Percentiles rank a stretch among this genome's conserved stretches.
These are phyloP conservation scores for Diceros bicornis DNA, from an alignment of 2,797 vertebrate genomes.

Conservation along the genomic window DNA sequence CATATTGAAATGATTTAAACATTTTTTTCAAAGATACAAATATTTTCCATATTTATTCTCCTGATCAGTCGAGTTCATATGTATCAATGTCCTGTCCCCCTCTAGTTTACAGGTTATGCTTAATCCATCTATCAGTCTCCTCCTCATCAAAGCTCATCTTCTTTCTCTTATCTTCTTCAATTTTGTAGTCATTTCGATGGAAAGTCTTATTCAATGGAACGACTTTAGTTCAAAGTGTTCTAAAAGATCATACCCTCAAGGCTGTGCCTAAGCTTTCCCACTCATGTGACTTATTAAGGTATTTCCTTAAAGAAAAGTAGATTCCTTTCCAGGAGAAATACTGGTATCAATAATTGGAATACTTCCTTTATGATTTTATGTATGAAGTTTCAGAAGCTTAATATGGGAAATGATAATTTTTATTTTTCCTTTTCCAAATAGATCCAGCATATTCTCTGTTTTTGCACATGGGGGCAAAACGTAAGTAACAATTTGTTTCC, in stretches of 20 bases:
- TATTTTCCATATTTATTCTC: neutral
- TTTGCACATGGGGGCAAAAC: neutral
- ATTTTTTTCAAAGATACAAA: neutral
- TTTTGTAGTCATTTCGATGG: neutral
- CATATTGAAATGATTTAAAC: neutral
- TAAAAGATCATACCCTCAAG: neutral
- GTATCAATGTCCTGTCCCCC: neutral
- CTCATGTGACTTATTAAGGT: neutral
- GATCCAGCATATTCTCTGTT: neutral
- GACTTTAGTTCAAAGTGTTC: neutral
- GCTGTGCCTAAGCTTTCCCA: neutral
- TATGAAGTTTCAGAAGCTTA: neutral
- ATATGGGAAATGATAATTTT: neutral
- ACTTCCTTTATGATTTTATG: neutral
- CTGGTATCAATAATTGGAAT: neutral
- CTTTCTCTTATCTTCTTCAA: neutral
- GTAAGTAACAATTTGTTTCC: neutral
- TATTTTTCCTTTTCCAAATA: neutral
- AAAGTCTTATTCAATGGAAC: neutral
- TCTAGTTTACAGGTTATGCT: neutral
- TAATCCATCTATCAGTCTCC: neutral
- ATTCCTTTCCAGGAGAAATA: neutral
- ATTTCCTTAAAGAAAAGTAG: neutral
- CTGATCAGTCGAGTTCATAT: neutral
- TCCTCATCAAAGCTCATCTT: neutral